Evolutionary conservation across 2,888 invertebrate genomes (phyloP).

Genomic region (Drosophila incognita): DNA sequence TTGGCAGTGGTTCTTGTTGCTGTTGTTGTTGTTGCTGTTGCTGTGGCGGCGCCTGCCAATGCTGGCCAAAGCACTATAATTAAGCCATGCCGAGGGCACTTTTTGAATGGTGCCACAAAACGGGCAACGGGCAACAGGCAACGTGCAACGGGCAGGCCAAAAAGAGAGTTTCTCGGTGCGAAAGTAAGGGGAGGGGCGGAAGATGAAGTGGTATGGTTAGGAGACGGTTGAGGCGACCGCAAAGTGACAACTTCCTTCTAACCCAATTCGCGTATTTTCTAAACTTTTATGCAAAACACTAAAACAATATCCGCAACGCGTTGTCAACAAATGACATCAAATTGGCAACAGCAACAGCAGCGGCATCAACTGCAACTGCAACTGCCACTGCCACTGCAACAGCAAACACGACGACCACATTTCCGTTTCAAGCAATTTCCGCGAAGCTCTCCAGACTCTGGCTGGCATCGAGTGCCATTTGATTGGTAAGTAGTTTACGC

Average conservation of each 20-base stretch:
- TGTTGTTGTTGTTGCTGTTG: conserved; percentile 44
- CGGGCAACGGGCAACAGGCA: conserved; percentile 28
- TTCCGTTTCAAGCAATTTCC: conserved; percentile 81
- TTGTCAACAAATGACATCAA: conserved; percentile 78
- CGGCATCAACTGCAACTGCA: conserved; percentile 18
- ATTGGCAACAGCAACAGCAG: conserved; percentile 64
- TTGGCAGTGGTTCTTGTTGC: conserved; percentile 53
- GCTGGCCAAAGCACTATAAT: conserved; percentile 83
- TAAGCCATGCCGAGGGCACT: conserved; percentile 83
- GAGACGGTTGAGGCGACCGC: conserved; percentile 5
- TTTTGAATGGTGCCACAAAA: conserved; percentile 56
- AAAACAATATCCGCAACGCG: conserved; percentile 77
- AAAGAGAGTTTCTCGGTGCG: conserved; percentile 8
- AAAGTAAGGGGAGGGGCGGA: conserved; percentile 1
- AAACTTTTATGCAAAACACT: conserved; percentile 71
- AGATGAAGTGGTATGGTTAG: neutral
- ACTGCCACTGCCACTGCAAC: conserved; percentile 9
- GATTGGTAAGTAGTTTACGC: conserved; percentile 77
- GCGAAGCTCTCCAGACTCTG: conserved; percentile 56
- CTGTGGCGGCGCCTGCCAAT: conserved; percentile 67
- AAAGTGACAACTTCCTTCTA: conserved; percentile 73
- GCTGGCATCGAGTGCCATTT: conserved; percentile 63
- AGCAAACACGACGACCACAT: conserved; percentile 65
- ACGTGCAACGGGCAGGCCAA: conserved; percentile 22
- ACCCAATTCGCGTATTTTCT: conserved; percentile 61